Evolutionary conservation across 2,113 vertebrate species (phyloP), one percentile per base, ranked within the genome.

Genomic region (Poeciliopsis prolifica): DNA sequence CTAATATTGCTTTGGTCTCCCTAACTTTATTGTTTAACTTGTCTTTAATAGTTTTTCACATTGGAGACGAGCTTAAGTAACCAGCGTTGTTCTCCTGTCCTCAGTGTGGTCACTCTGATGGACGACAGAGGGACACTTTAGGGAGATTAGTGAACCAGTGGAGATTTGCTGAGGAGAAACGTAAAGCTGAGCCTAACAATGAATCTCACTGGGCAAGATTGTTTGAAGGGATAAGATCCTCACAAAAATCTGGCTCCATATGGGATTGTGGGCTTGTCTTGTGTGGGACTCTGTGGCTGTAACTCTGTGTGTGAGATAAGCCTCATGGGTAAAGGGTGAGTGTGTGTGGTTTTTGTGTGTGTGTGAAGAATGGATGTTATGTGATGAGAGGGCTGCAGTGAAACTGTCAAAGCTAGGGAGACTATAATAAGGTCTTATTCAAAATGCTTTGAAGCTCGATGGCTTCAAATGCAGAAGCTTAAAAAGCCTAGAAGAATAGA

Each of bases 121-220:
- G 24, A 79, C 4, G 33, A 81, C 79, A 70, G 74, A 58, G 26
- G 75, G 75, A 78, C 77, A 75, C 83, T 85, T 83, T 76, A 65
- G 68, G 72, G 77, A 88, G 87, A 91, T 91, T 91, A 91, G 76
- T 69, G 48, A 77, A 72, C 76, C 79, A 35, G 82, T 42, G 9
- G 73, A 89, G 88, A 91, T 86, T 91, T 89, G 28, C 78, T 61
- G 80, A 30, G 72, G 78, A 91, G 87, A 79, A 90, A 91, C 85
- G 76, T 82, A 91, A 90, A 91, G 70, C 88, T 70, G 78, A 84
- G 79, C 80, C 71, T 70, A 93, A 93, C 88, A 92, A 92, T 88
- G 86, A 88, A 83, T 68, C 75, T 62, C 19, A 63, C 66, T 70
- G 76, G 80, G 86, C 77, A 88, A 90, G 89, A 92, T 90, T 89